Conservation (phyloP, 2,113 vertebrate genomes). For the Macrotis lagotis region DNA sequence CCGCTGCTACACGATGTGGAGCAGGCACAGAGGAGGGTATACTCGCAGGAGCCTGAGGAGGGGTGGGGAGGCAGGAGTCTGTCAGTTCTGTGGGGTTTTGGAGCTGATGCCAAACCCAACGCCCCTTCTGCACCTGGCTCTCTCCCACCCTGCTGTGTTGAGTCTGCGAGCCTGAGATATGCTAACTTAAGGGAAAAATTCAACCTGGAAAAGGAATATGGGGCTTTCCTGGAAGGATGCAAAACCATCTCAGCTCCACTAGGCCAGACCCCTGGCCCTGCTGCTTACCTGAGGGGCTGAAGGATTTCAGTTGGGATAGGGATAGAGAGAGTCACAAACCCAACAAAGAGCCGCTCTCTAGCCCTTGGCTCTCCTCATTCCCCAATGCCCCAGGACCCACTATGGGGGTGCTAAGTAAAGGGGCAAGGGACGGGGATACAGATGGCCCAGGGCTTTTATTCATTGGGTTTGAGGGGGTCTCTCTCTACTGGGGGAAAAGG, state of each 20-base stretch:
- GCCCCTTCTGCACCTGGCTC: constrained; percentile 62
- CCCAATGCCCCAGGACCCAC: constrained; percentile 68
- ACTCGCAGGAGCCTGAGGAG: constrained; percentile 79
- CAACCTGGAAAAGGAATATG: constrained; percentile 70
- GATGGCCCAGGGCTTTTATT: constrained; percentile 75
- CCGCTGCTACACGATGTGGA: constrained; percentile 44
- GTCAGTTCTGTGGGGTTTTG: constrained; percentile 72
- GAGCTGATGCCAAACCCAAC: constrained; percentile 56
- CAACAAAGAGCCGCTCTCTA: constrained; percentile 64
- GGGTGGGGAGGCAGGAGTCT: constrained; percentile 74
- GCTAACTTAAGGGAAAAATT: constrained; percentile 55
- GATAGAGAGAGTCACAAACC: constrained; percentile 67
- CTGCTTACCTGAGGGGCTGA: constrained; percentile 79
- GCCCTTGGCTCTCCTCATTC: constrained; percentile 69
- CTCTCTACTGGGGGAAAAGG: constrained; percentile 60
- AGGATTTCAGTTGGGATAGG: constrained; percentile 71
- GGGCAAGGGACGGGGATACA: constrained; percentile 70
- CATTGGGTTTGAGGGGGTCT: constrained; percentile 71
- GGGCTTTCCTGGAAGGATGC: constrained; percentile 72
- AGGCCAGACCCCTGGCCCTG: constrained; percentile 66
- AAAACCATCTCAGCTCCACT: constrained; percentile 68
- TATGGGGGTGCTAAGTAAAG: constrained; percentile 45
- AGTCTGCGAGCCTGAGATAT: constrained; percentile 75
- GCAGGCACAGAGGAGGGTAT: constrained; percentile 39
- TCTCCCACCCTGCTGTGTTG: constrained; percentile 76